These are phyloP conservation scores for Plebejus argus DNA, from an alignment of 2,888 invertebrate species.

Conservation along the genomic window DNA sequence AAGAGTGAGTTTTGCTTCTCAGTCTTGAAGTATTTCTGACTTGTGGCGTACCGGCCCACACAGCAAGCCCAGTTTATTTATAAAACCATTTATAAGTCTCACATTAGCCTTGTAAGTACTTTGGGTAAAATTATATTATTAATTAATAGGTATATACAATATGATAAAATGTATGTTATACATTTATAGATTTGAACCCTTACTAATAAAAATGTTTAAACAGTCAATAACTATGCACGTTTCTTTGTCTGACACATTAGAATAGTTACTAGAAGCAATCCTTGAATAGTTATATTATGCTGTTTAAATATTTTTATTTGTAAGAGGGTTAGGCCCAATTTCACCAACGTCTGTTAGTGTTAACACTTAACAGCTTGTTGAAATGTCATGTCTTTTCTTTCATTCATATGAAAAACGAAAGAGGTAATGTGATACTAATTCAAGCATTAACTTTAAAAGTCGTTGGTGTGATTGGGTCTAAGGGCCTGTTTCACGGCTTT, in stretches of 20 bases:
- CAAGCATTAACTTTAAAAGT: too few species aligned
- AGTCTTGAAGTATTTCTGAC: background rate
- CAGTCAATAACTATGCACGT: too few species aligned
- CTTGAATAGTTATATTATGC: background rate
- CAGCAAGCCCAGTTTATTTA: background rate
- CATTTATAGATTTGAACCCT: background rate
- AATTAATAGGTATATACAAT: too few species aligned
- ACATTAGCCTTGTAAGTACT: background rate
- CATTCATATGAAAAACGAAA: too few species aligned
- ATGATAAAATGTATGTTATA: constrained; percentile 3
- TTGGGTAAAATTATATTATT: background rate
- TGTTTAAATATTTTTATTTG: background rate
- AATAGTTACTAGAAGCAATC: background rate
- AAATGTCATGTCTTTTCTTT: too few species aligned
- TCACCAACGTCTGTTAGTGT: too few species aligned
- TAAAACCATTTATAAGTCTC: background rate
- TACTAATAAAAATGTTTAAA: too few species aligned
- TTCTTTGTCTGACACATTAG: background rate
- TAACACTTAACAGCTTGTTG: too few species aligned
- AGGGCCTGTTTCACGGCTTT: too few species aligned
- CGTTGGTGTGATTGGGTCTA: too few species aligned
- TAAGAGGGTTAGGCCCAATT: background rate
- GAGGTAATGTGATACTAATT: too few species aligned
- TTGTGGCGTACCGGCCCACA: background rate
- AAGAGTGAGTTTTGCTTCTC: background rate